Evolutionary conservation across 1,140 invertebrate species (phyloP), one percentile per base, ranked within the genome.

Genomic region (Bombus difficillimus): DNA sequence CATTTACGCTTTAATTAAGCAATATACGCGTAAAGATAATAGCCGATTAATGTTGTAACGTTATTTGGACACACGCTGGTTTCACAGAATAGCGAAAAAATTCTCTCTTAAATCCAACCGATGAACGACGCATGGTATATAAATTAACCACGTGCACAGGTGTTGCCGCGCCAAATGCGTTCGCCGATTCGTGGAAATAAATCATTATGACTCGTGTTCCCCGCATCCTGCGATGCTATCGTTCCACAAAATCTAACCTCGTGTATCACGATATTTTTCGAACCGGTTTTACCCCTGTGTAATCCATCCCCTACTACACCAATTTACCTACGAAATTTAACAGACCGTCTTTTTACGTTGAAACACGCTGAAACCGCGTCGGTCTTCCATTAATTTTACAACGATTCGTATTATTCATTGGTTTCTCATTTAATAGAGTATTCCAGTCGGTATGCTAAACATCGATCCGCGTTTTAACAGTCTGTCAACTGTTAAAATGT

Each of bases 111-210:
- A 83, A 77, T 77, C 73, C 28, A n/a, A 32, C 73, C 73, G n/a
- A 47, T 77, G 75, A 72, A 84, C 75, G 75, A 79, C 72, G 66
- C 43, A 43, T 34, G 62, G 73, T 84, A 79, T 47, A 79, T 84
- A 84, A 84, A 84, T 84, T 84, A 84, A 22, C 75, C 37, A 59
- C 22, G 64, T 15, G 82, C 75, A 25, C 82, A 79, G 75, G 82
- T 79, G 82, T 84, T 79, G 82, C 76, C 66, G 82, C 66, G 82
- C 75, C 64, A 79, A 84, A 79, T 59, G 75, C 82, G 82, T 79
- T 83, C 64, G 66, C 47, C 76, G 66, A 85, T 85, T 85, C 83
- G 68, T 68, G 75, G 77, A 80, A 71, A 80, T 85, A 85, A 85
- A 85, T 85, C 83, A 85, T 80, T 79, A 85, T 62, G 37, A 59